A percentile compares a stretch with the other conserved stretches of the same genome.
phyloP scores from a whole-genome alignment of 2,113 vertebrate species.

The Panthera tigris region DNA sequence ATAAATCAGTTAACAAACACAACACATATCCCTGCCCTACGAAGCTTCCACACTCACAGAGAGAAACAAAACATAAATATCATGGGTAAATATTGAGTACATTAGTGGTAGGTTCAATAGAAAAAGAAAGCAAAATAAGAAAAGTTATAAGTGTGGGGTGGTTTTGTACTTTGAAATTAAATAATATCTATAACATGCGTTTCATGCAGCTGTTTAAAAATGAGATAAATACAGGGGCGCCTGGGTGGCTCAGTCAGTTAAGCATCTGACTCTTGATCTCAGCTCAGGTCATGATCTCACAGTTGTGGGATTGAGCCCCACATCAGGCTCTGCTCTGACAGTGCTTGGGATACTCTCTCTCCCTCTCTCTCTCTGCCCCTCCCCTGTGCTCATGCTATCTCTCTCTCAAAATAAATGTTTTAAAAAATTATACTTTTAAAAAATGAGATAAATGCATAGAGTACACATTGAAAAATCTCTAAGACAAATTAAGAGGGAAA shows the following conservation, averaged over 20 bases:
- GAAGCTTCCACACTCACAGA: rapidly evolving
- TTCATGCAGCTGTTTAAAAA: not conserved
- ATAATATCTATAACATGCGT: not conserved
- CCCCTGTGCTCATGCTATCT: no score
- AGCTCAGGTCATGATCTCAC: no score
- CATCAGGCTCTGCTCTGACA: no score
- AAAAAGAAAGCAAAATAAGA: not conserved
- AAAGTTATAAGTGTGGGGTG: not conserved
- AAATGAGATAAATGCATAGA: not conserved
- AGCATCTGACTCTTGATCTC: no score
- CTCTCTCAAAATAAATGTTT: no score
- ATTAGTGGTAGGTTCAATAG: not conserved
- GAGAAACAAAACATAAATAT: not conserved
- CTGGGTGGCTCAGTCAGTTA: no score
- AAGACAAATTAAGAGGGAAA: not conserved
- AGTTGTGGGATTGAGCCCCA: no score
- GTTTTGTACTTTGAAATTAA: not conserved
- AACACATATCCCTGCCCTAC: not conserved
- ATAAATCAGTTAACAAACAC: not conserved
- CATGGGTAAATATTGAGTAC: not conserved
- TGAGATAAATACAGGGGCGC: not conserved
- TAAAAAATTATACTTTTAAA: not conserved
- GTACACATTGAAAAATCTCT: not conserved
- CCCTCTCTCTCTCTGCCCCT: no score
- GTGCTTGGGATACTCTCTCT: no score